Conservation (phyloP, 1,140 invertebrate species). For the Trichonephila inaurata region DNA sequence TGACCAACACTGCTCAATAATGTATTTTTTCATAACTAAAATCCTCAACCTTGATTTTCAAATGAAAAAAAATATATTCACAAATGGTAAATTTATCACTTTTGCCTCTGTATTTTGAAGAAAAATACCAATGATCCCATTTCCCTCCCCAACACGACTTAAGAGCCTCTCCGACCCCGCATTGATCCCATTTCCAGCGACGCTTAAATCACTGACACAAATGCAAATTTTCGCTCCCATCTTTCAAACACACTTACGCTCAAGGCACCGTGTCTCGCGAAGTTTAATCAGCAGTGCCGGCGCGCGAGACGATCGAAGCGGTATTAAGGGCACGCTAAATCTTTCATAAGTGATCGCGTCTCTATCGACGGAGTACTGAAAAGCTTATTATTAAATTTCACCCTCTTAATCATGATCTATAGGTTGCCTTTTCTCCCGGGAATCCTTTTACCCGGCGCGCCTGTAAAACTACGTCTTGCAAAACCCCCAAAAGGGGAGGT, state of each 20-base stretch:
- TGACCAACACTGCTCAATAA: too few relatives aligned
- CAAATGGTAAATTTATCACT: too few relatives aligned
- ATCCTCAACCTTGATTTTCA: too few relatives aligned
- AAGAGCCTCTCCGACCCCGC: too few relatives aligned
- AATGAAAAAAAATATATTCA: too few relatives aligned
- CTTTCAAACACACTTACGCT: background rate
- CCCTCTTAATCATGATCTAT: constrained; percentile 14
- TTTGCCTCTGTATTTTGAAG: too few relatives aligned
- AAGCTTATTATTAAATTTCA: constrained; percentile 22
- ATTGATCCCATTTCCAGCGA: background rate
- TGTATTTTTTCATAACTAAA: too few relatives aligned
- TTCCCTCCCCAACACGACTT: too few relatives aligned
- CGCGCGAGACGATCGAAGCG: background rate
- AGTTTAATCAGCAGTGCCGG: background rate
- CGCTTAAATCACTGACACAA: background rate
- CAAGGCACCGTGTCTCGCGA: background rate
- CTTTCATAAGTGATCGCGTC: constrained; percentile 24
- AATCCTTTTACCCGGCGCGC: background rate
- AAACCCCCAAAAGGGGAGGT: background rate
- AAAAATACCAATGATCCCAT: too few relatives aligned
- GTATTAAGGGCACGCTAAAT: background rate
- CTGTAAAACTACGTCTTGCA: background rate
- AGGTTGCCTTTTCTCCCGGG: background rate
- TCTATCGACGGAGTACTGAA: background rate
- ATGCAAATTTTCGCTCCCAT: background rate